Percentiles rank a stretch among this genome's conserved stretches.
Evolutionary conservation across 2,888 invertebrate species (phyloP).

Genomic region (Hirudinaria manillensis): DNA sequence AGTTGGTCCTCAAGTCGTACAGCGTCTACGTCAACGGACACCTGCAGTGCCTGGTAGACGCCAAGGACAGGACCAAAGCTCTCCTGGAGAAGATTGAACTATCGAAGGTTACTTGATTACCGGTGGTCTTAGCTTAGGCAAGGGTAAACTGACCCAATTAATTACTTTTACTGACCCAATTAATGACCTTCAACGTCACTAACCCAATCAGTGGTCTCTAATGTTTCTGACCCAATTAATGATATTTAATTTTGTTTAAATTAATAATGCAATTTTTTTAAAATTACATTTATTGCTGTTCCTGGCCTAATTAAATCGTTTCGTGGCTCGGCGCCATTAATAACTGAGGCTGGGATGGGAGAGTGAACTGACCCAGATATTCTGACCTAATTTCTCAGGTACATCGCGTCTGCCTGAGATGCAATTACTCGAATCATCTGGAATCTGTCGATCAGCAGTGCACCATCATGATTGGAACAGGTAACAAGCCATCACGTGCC

Average conservation of each 20-base stretch:
- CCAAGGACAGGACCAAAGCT: slow-evolving; percentile 75
- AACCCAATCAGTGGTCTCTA: no score
- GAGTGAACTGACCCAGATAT: neutral
- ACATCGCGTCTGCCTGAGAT: slow-evolving; percentile 20
- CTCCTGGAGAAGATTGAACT: slow-evolving; percentile 92
- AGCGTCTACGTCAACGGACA: slow-evolving; percentile 91
- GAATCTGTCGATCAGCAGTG: slow-evolving; percentile 22
- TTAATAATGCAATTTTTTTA: no score
- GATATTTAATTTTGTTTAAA: no score
- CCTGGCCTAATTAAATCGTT: no score
- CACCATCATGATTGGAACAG: slow-evolving; percentile 28
- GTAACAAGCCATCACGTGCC: neutral
- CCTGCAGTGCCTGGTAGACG: slow-evolving; percentile 88
- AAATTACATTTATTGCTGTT: no score
- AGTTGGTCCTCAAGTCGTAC: slow-evolving; percentile 49
- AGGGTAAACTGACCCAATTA: neutral
- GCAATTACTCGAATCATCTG: slow-evolving; percentile 18
- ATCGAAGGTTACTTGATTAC: slow-evolving; percentile 33
- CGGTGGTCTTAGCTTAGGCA: neutral
- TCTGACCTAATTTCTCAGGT: slow-evolving; percentile 11
- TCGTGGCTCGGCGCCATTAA: no score
- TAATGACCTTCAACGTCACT: neutral
- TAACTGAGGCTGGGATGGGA: neutral
- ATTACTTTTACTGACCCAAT: neutral
- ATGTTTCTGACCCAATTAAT: no score